Percentiles rank a stretch among this genome's conserved stretches.
phyloP scores from a whole-genome alignment of 1,140 invertebrate species.

The Drosophila kohkoa region DNA sequence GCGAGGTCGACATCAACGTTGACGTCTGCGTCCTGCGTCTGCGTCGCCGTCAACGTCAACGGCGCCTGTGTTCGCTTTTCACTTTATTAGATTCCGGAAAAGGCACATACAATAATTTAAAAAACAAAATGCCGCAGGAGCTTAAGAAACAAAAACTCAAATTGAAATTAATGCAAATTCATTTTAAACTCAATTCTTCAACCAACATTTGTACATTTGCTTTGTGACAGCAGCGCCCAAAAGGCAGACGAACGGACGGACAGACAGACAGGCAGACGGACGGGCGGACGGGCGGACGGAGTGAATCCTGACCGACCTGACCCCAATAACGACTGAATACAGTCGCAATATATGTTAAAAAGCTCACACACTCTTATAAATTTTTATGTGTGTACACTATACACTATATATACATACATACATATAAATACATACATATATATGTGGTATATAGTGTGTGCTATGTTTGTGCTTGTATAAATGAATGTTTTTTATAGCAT shows the following conservation, averaged over 20 bases:
- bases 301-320: conserved; percentile 14
- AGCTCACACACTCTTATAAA: conserved; percentile 1
- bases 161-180: conserved; percentile 78
- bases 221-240: conserved; percentile 50
- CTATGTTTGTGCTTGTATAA: not conserved
- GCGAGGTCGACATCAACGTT: not conserved
- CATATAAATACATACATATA: not conserved
- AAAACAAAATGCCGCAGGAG: conserved; percentile 28
- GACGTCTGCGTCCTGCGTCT: not conserved
- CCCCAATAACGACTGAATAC: conserved; percentile 25
- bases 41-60: too few species aligned
- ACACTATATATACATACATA: not conserved
- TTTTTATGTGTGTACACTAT: not conserved
- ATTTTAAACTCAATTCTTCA: conserved; percentile 74
- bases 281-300: conserved; percentile 24
- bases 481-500: conserved; percentile 6
- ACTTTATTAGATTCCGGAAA: conserved; percentile 20
- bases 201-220: conserved; percentile 68
- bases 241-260: conserved; percentile 17
- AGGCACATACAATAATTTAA: conserved; percentile 6
- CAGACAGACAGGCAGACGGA: conserved; percentile 6
- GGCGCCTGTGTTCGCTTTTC: not conserved
- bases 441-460: not conserved
- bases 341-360: conserved; percentile 4
- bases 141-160: conserved; percentile 54